Evolutionary conservation across 2,113 vertebrate genomes (phyloP).

Genomic region (Burhinus oedicnemus): DNA sequence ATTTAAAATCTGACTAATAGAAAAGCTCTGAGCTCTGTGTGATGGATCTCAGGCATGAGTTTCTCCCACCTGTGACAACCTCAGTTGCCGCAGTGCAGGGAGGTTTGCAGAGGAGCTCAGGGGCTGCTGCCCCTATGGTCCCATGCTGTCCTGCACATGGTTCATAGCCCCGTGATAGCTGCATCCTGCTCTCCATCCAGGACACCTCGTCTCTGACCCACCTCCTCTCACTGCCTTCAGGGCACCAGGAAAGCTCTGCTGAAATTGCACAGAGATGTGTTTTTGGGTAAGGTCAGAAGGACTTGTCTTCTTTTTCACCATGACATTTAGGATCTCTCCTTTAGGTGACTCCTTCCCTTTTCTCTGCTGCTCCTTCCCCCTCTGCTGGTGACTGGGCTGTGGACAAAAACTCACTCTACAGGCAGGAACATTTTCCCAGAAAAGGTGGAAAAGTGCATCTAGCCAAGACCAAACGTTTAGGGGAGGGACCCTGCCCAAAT

Average conservation of each 20-base stretch:
- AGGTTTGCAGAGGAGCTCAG: neutral
- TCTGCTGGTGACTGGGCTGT: neutral
- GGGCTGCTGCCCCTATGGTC: neutral
- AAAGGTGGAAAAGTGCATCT: neutral
- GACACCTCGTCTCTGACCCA: neutral
- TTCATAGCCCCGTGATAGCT: neutral
- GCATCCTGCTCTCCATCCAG: neutral
- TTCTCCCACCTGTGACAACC: neutral
- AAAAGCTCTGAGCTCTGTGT: neutral
- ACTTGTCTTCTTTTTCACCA: neutral
- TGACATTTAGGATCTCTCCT: neutral
- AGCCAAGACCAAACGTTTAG: fast-evolving
- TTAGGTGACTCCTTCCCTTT: neutral
- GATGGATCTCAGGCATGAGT: neutral
- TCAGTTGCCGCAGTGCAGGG: fast-evolving
- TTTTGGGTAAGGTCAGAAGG: neutral
- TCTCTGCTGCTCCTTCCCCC: conserved; percentile 7
- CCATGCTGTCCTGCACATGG: neutral
- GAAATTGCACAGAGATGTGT: fast-evolving
- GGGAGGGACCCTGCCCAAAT: no score
- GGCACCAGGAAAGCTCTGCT: neutral
- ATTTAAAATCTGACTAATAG: neutral
- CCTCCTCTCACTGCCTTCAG: neutral
- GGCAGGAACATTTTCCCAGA: neutral
- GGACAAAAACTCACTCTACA: neutral